Evolutionary conservation across 2,113 vertebrate species (phyloP), one percentile per base, ranked within the genome.

Genomic region (Scatophagus argus): DNA sequence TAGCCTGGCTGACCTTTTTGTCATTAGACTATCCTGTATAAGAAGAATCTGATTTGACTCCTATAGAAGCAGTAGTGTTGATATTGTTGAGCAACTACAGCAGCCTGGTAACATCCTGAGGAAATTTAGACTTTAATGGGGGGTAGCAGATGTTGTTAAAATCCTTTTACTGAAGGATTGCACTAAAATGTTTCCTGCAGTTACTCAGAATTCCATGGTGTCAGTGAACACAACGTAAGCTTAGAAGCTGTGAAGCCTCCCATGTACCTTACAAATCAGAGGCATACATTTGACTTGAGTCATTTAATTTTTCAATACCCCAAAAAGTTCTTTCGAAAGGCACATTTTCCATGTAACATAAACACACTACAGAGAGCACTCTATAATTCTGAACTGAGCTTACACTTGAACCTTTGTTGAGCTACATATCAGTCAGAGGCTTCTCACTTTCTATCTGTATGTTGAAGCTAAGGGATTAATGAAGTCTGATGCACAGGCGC

Each of bases 391-490:
- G 54, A 36, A 21, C 49, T 39, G 32, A 69, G 23, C 16, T 54
- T 25, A 32, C 38, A 65, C n/a, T 11, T 46, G 36, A 14, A 65
- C 29, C 29, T 23, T 36, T 59, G 43, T 19, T 52, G 23, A 77
- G 39, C 6, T 27, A 16, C 39, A 55, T 63, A 13, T 32, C 23
- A 23, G 63, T 62, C 49, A 39, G 34, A n/a, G 23, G 14, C 17
- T 36, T 12, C n/a, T 64, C 0, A 2, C 13, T 23, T 51, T 5
- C 46, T 43, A 25, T 68, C 34, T 70, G 19, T 49, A 32, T 29
- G 54, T 49, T 62, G 60, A 52, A 71, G 60, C 36, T 6, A 3
- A 56, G 66, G 41, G 47, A 75, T 77, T 49, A 70, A 63, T 84
- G 3, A 56, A 56, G 74, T 52, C 44, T 52, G 54, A 68, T 70